A percentile compares a stretch with the other conserved stretches of the same genome.
Conservation (phyloP, 2,113 vertebrate species). For the Grantiella picta region DNA sequence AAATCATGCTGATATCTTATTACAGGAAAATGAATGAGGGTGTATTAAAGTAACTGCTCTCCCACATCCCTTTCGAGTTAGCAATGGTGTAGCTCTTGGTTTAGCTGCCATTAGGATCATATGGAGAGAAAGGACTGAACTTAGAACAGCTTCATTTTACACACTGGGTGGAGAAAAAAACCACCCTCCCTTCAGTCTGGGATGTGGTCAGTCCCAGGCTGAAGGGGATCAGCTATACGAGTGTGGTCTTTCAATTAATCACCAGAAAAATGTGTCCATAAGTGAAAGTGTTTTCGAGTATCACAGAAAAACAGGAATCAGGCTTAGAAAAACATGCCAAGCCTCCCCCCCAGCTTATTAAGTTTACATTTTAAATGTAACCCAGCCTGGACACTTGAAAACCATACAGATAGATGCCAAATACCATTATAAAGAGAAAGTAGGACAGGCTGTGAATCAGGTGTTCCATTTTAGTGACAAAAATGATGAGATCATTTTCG, state of each 20-base stretch:
- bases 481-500: slow-evolving; percentile 57
- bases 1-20: slow-evolving; percentile 28
- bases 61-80: slow-evolving; percentile 50
- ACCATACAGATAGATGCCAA: slow-evolving; percentile 45
- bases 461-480: slow-evolving; percentile 52
- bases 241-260: background rate
- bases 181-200: background rate
- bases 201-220: slow-evolving; percentile 3
- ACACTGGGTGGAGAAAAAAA: background rate
- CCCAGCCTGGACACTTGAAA: slow-evolving; percentile 51
- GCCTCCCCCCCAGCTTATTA: background rate
- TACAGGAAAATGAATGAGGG: slow-evolving; percentile 52
- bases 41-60: slow-evolving; percentile 43
- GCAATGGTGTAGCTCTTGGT: slow-evolving; percentile 17
- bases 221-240: background rate
- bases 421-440: slow-evolving; percentile 32
- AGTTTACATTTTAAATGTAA: slow-evolving; percentile 48
- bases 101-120: slow-evolving; percentile 34
- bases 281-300: slow-evolving; percentile 26
- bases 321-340: background rate
- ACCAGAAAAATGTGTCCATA: background rate
- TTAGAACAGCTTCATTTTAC: slow-evolving; percentile 1
- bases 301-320: background rate
- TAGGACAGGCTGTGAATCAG: slow-evolving; percentile 49
- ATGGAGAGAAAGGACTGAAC: background rate